Percentiles rank a stretch among this genome's conserved stretches.
These are phyloP conservation scores for Gymnopithys bicolor DNA, from an alignment of 2,797 vertebrate genomes.

Conservation along the genomic window DNA sequence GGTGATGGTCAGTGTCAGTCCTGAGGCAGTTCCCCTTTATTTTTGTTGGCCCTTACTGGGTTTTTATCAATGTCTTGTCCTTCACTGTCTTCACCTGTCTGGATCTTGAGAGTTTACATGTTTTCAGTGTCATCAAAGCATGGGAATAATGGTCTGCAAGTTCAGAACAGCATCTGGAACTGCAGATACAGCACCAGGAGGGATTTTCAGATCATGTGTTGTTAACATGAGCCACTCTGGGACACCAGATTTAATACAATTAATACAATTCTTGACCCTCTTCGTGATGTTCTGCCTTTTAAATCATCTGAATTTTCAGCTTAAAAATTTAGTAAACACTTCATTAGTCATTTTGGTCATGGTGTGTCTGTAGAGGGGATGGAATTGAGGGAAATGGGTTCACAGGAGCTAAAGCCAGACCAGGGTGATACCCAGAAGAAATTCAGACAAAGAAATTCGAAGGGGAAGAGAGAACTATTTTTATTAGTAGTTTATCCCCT, in stretches of 20 bases:
- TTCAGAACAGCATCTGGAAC: neutral
- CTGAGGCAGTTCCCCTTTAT: neutral
- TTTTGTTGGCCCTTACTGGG: neutral
- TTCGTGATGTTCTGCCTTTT: neutral
- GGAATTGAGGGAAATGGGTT: accelerated
- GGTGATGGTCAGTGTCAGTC: neutral
- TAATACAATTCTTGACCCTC: neutral
- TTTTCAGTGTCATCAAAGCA: neutral
- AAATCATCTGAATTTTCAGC: neutral
- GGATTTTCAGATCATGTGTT: neutral
- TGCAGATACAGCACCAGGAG: neutral
- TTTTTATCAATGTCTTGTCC: neutral
- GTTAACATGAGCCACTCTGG: neutral
- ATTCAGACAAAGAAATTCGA: neutral
- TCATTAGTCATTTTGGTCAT: neutral
- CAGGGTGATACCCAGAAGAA: neutral
- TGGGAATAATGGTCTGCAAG: neutral
- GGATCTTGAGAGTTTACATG: neutral
- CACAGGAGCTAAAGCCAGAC: neutral
- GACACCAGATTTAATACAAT: neutral
- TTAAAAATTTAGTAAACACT: neutral
- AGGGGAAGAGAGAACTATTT: neutral
- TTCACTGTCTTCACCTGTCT: neutral
- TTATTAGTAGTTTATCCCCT: neutral
- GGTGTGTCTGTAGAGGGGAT: neutral